Conservation (phyloP, 2,888 invertebrate species). For the Ischnura elegans region DNA sequence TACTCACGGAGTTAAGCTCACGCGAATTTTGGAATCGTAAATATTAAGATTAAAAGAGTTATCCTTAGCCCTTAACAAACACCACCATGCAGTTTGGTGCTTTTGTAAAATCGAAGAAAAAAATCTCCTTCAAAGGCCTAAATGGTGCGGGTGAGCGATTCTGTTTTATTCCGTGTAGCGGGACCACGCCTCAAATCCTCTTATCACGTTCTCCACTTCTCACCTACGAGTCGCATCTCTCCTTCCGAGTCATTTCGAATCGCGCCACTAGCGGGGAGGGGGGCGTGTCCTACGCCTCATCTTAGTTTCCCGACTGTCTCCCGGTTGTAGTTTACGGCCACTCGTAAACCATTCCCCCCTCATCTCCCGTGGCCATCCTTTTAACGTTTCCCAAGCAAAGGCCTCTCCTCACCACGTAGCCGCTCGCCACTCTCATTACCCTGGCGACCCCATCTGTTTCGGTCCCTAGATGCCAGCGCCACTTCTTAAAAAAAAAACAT, state of each 20-base stretch:
- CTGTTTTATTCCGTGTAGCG: neutral
- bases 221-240: neutral
- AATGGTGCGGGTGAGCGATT: neutral
- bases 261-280: neutral
- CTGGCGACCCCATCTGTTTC: neutral
- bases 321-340: slow-evolving; percentile 30
- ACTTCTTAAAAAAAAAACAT: neutral
- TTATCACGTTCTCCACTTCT: slow-evolving; percentile 51
- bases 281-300: neutral
- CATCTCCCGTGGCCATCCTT: neutral
- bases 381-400: neutral
- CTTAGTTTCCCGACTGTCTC: slow-evolving; percentile 17
- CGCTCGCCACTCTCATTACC: neutral
- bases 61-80: too few species aligned
- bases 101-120: neutral
- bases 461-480: neutral
- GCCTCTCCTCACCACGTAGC: neutral
- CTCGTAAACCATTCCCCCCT: slow-evolving; percentile 2
- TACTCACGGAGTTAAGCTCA: neutral
- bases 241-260: neutral
- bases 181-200: slow-evolving; percentile 49
- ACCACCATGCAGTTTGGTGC: neutral
- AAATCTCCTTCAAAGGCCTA: neutral
- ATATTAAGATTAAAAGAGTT: neutral
- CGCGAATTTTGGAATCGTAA: neutral